These are phyloP conservation scores for Eupithecia tripunctaria DNA, from an alignment of 2,888 invertebrate species.

Conservation along the genomic window DNA sequence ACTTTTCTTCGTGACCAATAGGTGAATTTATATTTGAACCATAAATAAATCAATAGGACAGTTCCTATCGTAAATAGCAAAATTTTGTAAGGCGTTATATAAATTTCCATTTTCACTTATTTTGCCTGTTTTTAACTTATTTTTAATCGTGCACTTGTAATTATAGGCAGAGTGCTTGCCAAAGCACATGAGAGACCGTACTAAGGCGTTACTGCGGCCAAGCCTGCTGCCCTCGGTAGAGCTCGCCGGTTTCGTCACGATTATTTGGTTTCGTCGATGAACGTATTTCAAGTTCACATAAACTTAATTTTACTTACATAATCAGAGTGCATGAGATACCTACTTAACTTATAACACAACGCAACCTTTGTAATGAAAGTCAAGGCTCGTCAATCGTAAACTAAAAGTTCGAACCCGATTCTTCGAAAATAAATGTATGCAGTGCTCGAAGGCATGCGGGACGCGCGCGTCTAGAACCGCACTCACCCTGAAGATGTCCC, in stretches of 20 bases:
- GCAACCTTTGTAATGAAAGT: constrained; percentile 5
- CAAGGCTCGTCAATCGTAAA: constrained; percentile 8
- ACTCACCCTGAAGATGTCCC: too few species aligned
- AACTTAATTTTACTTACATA: not conserved
- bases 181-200: constrained; percentile 30
- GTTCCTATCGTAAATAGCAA: constrained; percentile 51
- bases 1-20: constrained; percentile 86
- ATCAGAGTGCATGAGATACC: constrained; percentile 1
- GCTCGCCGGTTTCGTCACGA: constrained; percentile 4
- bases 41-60: constrained; percentile 56
- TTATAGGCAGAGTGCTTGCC: constrained; percentile 24
- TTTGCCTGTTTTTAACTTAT: not conserved
- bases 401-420: not conserved
- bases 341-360: not conserved
- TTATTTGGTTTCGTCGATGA: constrained; percentile 11
- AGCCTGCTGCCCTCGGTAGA: constrained; percentile 5
- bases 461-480: too few species aligned
- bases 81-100: constrained; percentile 46
- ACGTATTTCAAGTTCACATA: constrained; percentile 10
- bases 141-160: constrained; percentile 18
- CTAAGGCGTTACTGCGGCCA: constrained; percentile 21
- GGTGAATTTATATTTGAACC: constrained; percentile 75
- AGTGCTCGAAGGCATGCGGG: too few species aligned
- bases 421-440: not conserved
- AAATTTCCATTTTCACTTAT: constrained; percentile 44